Evolutionary conservation across 53 echinoderm and acorn worm species (phyloP), one percentile per base, ranked within the genome.

Genomic region (Crossaster papposus): DNA sequence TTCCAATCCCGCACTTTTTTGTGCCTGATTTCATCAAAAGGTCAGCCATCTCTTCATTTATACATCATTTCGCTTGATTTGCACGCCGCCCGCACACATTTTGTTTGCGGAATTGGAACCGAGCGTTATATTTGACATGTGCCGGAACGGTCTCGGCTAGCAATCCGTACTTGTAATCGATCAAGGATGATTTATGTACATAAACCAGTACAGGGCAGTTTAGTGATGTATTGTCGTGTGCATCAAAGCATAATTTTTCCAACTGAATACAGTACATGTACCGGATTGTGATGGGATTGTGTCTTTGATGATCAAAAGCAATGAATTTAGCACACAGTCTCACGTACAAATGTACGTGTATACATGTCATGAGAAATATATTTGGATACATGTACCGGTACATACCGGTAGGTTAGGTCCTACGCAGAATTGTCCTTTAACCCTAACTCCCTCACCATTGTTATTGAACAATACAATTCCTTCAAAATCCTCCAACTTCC

Each of bases 151-250:
- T 62, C 30, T 32, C 20, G 63, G 81, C 29, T 81, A 81, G 62
- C 10, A 58, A 58, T 68, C 64, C 64, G 26, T 55, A 81, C 81
- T 81, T 20, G 58, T 62, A 63, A 81, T 81, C 81, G 33, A 81
- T 81, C 81, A 63, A 81, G 81, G 63, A 31, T 34, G 33, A 34
- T 81, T 55, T 81, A 81, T 81, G 81, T 58, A 63, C 68, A 24
- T 68, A 23, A 11, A 14, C 53, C 3, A 3, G 3, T 15, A 13
- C 28, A 2, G 28, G n/a, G 68, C 6, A 4, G 68, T 18, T 64
- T 68, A 68, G 68, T 68, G 68, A 5, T 15, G 20, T 68, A 68
- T 68, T n/a, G 22, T 10, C 4, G 28, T 28, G 28, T 26, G 68
- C 22, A 62, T 23, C 17, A 20, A 23, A 20, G 23, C 2, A 62